Evolutionary conservation across 2,888 invertebrate genomes (phyloP).

Genomic region (Quadriops clusia): DNA sequence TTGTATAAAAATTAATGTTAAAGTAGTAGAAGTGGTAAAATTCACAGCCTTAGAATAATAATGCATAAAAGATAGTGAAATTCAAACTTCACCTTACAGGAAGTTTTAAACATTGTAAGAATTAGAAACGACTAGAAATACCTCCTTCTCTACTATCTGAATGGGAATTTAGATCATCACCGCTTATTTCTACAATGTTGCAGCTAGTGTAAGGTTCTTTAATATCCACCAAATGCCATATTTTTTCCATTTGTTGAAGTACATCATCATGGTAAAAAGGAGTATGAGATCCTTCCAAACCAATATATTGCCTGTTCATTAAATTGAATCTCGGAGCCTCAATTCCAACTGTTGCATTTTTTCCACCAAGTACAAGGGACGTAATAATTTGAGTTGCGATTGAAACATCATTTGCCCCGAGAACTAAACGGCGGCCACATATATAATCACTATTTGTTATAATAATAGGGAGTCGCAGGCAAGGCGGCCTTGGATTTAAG

Average conservation of each 20-base stretch:
- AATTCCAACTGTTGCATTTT: slow-evolving; percentile 38
- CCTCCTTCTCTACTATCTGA: slow-evolving; percentile 65
- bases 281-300: slow-evolving; percentile 35
- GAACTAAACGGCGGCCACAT: slow-evolving; percentile 42
- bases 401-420: slow-evolving; percentile 42
- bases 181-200: slow-evolving; percentile 54
- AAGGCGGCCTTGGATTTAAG: slow-evolving; percentile 20
- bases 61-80: too few species aligned
- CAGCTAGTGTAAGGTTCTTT: slow-evolving; percentile 45
- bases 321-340: slow-evolving; percentile 41
- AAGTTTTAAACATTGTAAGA: too few species aligned
- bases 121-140: slow-evolving; percentile 50
- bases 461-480: slow-evolving; percentile 32
- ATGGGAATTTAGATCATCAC: slow-evolving; percentile 52
- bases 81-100: too few species aligned
- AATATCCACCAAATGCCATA: slow-evolving; percentile 22
- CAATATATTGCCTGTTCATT: slow-evolving; percentile 26
- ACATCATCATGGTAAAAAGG: slow-evolving; percentile 29
- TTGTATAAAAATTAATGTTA: too few species aligned
- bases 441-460: slow-evolving; percentile 31
- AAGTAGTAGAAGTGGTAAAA: too few species aligned
- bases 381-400: slow-evolving; percentile 40
- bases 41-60: too few species aligned
- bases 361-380: slow-evolving; percentile 35
- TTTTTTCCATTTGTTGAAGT: slow-evolving; percentile 24